Evolutionary conservation across 2,113 vertebrate genomes (phyloP), one percentile per base, ranked within the genome.

Genomic region (Myotis yumanensis): DNA sequence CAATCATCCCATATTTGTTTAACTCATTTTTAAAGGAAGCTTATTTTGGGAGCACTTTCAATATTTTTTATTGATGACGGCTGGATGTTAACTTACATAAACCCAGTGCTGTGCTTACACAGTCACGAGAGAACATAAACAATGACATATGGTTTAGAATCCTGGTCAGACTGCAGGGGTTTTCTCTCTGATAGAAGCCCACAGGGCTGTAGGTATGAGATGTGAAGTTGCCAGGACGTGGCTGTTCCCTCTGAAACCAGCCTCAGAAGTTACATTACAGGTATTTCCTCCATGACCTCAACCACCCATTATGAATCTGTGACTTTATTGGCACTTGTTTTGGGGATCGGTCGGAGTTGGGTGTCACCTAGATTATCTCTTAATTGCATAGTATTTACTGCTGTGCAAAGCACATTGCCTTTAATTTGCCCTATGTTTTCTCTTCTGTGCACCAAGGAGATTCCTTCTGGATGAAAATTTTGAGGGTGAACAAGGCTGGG

Each of bases 1-100:
- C 95, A 93, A 86, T 97, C 97, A 96, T 92, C 51, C 25, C 35
- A 3, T 97, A 95, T 93, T 96, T 95, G 91, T 93, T 96, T 96
- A 96, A 71, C 85, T 95, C 79, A 2, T 90, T 97, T 96, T 97
- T 92, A 95, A 90, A 95, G 86, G 57, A 89, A 96, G 79, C 95
- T 96, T 93, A 96, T 96, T 97, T 97, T 94, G 96, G 94, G 80
- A 95, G 64, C 86, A 95, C 94, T 95, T 73, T 92, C 62, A 86
- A 32, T 96, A 95, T 90, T 96, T 96, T 95, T 96, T 96, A 95
- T 95, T 95, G 93, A 96, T 90, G 93, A 66, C 68, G 30, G 89
- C 95, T 97, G 94, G 94, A 86, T 96, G 93, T 90, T 94, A 87
- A 91, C 57, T 52, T 92, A 90, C 82, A 86, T 94, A 97, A 96